Percentiles rank a stretch among this genome's conserved stretches.
phyloP scores from a whole-genome alignment of 2,113 vertebrate genomes.

The Xenus cinereus region DNA sequence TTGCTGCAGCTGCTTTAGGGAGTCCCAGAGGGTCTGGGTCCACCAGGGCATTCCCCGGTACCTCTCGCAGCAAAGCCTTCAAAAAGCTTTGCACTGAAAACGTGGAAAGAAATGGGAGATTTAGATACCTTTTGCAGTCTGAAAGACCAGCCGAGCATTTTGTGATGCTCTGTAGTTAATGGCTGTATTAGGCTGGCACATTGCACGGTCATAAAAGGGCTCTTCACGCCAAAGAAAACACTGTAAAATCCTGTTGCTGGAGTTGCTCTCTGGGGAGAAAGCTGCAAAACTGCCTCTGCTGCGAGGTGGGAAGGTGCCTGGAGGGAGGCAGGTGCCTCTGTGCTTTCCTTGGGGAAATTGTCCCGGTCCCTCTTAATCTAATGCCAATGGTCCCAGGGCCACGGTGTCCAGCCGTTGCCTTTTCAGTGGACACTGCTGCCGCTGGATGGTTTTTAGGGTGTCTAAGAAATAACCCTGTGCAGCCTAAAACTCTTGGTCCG shows the following conservation, averaged over 20 bases:
- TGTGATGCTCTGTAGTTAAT: not conserved
- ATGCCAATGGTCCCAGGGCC: not conserved
- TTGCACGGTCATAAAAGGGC: not conserved
- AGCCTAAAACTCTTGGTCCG: not conserved
- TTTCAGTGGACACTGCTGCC: not conserved
- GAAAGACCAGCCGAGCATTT: not conserved
- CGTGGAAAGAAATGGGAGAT: not conserved
- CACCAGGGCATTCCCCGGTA: not conserved
- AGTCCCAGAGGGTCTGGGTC: not conserved
- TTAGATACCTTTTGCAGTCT: not conserved
- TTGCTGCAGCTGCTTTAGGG: not conserved
- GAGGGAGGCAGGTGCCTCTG: not conserved
- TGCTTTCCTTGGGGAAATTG: not conserved
- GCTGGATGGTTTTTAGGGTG: not conserved
- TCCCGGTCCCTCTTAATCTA: not conserved
- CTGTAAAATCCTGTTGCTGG: conserved; percentile 1
- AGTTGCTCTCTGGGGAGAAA: not conserved
- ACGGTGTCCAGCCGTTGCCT: not conserved
- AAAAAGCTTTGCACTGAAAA: not conserved
- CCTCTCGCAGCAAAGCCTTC: not conserved
- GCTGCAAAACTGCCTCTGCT: not conserved
- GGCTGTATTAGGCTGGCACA: not conserved
- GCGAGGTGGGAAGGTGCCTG: not conserved
- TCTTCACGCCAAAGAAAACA: not conserved
- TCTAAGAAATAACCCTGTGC: not conserved